Base-by-base conservation (phyloP, 2,888 invertebrate genomes). In the Panzeria rudis region DNA sequence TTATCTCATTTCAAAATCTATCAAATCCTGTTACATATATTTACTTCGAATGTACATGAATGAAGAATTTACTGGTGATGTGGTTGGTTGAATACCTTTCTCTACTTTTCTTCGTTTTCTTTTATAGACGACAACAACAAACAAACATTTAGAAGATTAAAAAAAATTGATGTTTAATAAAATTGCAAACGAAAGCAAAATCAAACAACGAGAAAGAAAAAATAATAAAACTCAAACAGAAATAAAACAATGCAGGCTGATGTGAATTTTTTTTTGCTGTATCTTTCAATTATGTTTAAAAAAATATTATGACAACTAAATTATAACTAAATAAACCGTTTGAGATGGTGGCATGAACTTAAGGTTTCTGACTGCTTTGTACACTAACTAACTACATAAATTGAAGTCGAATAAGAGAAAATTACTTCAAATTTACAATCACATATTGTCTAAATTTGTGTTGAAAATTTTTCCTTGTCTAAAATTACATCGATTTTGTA, bases 171-270 rank as follows among this genome's bases (percentile, higher is more conserved):
- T 66, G 72, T 59, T 64, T 50, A 50, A 50, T 73, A 50, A 80
- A 80, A 80, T 72, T 79, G 72, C 72, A 64, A 52, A 72, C 64
- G 72, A 79, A 72, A 72, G 79, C 64, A 64, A 64, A 64, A 64
- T 32, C n/a, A 47, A 11, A 38, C n/a, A n/a, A n/a, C n/a, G n/a
- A n/a, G n/a, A 38, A 38, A 35, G 11, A 64, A 11, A 32, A 32
- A 54, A 44, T 29, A 17, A 54, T 3, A 52, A 15, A 76, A 76
- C 20, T 54, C 1, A 44, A 20, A 44, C 50, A 52, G 1, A 38
- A 13, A 35, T 13, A 3, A 1, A 66, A 44, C 11, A 66, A 56
- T n/a, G 3, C 54, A 54, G 20, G 15, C 41, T 29, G 8, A 8
- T 47, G 69, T 23, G 17, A 23, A 3, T 38, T 23, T 50, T 7